Conservation (phyloP, 1,140 invertebrate genomes). For the Mesaphorura yosii region DNA sequence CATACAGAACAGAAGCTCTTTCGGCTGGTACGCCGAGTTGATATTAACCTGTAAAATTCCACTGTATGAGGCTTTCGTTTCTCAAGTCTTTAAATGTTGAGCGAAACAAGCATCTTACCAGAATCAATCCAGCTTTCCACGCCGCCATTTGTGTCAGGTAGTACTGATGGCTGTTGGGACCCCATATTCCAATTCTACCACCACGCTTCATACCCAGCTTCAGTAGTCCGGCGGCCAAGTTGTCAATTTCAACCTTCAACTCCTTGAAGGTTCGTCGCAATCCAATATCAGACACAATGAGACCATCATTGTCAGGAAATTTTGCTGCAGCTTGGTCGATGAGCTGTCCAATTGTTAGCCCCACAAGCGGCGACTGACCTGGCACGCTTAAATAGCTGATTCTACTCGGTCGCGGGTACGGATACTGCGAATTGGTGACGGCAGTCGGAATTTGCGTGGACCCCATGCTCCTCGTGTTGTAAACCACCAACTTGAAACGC, state of each 20-base stretch:
- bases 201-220: slow-evolving; percentile 63
- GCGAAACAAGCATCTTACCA: too few relatives aligned
- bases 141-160: slow-evolving; percentile 61
- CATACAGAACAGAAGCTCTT: slow-evolving; percentile 66
- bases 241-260: slow-evolving; percentile 54
- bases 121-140: slow-evolving; percentile 65
- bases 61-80: neutral
- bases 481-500: too few relatives aligned
- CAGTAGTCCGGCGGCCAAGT: slow-evolving; percentile 64
- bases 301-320: slow-evolving; percentile 47
- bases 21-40: slow-evolving; percentile 66
- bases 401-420: neutral
- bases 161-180: slow-evolving; percentile 77
- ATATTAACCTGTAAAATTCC: slow-evolving; percentile 51
- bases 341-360: slow-evolving; percentile 49
- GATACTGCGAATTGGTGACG: too few relatives aligned
- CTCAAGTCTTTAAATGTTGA: too few relatives aligned
- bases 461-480: too few relatives aligned
- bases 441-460: too few relatives aligned
- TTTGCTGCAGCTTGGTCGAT: slow-evolving; percentile 44
- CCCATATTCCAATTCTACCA: slow-evolving; percentile 77
- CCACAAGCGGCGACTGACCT: slow-evolving; percentile 44
- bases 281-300: slow-evolving; percentile 46
- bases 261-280: slow-evolving; percentile 50
- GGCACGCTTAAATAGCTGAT: slow-evolving; percentile 38